Percentiles rank a stretch among this genome's conserved stretches.
These are phyloP conservation scores for Myotis vivesi DNA, from an alignment of 2,797 vertebrate species.

Conservation along the genomic window DNA sequence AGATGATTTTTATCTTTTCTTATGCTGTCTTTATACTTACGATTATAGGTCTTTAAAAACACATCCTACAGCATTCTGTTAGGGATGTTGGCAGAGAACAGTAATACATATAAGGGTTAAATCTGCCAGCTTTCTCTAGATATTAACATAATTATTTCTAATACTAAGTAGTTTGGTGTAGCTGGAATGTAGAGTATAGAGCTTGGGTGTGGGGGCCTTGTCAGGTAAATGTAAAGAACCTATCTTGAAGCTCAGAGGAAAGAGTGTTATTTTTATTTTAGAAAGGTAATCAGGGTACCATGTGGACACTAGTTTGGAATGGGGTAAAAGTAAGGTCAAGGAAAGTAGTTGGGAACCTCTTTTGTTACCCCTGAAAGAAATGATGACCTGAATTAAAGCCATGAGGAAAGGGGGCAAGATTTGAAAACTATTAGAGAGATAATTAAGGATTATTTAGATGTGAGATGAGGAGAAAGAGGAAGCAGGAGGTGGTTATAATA, in stretches of 20 bases:
- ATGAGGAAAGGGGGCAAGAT: neutral
- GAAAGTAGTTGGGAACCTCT: neutral
- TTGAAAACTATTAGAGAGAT: neutral
- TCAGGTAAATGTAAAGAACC: neutral
- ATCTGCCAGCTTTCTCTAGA: neutral
- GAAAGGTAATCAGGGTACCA: neutral
- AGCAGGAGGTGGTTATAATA: neutral
- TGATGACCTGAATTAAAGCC: neutral
- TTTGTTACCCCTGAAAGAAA: neutral
- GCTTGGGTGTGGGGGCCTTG: neutral
- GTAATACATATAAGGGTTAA: neutral
- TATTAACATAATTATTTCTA: neutral
- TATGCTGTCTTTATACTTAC: neutral
- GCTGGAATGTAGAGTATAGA: neutral
- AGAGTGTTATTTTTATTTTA: neutral
- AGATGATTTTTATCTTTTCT: neutral
- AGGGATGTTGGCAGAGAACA: neutral
- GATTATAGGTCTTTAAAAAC: constrained; percentile 14
- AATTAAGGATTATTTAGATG: neutral
- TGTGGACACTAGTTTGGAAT: neutral
- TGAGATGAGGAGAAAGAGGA: neutral
- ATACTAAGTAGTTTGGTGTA: neutral
- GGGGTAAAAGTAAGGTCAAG: neutral
- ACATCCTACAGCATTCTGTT: neutral
- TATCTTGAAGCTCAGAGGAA: neutral